phyloP scores from a whole-genome alignment of 2,113 vertebrate species.

The Pteropus alecto region DNA sequence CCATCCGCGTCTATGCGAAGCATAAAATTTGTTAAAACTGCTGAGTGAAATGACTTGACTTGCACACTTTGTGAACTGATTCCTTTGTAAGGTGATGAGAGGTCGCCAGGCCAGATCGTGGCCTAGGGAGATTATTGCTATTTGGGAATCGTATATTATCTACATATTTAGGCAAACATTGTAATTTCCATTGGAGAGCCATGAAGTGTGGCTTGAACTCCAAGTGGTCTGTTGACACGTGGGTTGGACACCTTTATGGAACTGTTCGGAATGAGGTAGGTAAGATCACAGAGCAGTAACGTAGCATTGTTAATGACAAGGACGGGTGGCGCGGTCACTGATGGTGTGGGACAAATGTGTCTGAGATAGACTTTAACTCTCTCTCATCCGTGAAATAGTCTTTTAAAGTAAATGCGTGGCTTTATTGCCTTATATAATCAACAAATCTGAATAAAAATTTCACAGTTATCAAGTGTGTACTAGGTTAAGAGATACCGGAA shows the following conservation, averaged over 20 bases:
- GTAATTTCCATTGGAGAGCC: constrained; percentile 60
- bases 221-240: constrained; percentile 63
- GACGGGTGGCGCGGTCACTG: not conserved
- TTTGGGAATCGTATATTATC: constrained; percentile 50
- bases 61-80: constrained; percentile 39
- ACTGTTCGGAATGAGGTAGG: constrained; percentile 42
- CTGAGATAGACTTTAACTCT: constrained; percentile 50
- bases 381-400: not conserved
- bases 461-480: not conserved
- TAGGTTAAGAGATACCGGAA: not conserved
- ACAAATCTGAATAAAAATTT: not conserved
- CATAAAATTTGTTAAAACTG: constrained; percentile 53
- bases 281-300: not conserved
- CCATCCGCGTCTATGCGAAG: constrained; percentile 21
- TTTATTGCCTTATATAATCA: not conserved
- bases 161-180: constrained; percentile 57
- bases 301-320: constrained; percentile 16
- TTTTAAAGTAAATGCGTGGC: not conserved
- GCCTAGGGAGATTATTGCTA: not conserved
- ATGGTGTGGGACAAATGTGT: not conserved
- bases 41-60: constrained; percentile 46
- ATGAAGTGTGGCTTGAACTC: constrained; percentile 71
- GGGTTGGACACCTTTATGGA: constrained; percentile 54
- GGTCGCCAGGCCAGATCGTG: not conserved
- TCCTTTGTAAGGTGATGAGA: constrained; percentile 8